Base-by-base conservation (phyloP, 2,113 vertebrate species). In the Centropus unirufus region DNA sequence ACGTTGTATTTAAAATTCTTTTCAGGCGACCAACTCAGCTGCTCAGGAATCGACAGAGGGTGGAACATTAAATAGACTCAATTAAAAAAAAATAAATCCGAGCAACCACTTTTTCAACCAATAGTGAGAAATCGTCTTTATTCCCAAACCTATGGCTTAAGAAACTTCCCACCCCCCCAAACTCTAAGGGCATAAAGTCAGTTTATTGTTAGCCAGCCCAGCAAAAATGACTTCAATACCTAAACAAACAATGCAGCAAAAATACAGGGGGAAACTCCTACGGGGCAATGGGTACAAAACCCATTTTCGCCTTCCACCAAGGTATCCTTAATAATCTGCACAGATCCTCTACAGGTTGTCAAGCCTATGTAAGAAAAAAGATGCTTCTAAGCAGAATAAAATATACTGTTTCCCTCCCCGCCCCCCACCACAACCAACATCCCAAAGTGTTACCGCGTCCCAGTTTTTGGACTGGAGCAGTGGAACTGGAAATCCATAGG, bases 331-430 rank as follows among this genome's bases (percentile, higher is more conserved):
- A 89, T 76, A 86, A 29, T 90, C 92, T 94, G 93, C 83, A 96
- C 87, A 93, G 86, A 91, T 81, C 68, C 81, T 94, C 92, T 90
- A 92, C 95, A 91, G 86, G 76, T 92, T 94, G 94, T 93, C 95
- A 95, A 89, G 83, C 93, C 83, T 94, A 92, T 52, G 6, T 90
- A 93, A 92, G 87, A 88, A 90, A 95, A 96, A 94, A 95, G 93
- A 96, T 86, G 89, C 66, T 83, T 93, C 91, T 91, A 95, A 90
- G 92, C 95, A 96, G 96, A 95, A 92, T 88, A 93, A 91, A 93
- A 89, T 78, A 91, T 22, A 91, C 87, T 90, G 77, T 84, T 84
- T 80, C 94, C 93, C 89, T 89, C 76, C 58, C 79, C 92, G 66
- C 93, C 96, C 95, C 36, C 36, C 36, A 36, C n/a, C n/a, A n/a